phyloP scores from a whole-genome alignment of 1,140 invertebrate genomes.

The Agrypnia vestita region DNA sequence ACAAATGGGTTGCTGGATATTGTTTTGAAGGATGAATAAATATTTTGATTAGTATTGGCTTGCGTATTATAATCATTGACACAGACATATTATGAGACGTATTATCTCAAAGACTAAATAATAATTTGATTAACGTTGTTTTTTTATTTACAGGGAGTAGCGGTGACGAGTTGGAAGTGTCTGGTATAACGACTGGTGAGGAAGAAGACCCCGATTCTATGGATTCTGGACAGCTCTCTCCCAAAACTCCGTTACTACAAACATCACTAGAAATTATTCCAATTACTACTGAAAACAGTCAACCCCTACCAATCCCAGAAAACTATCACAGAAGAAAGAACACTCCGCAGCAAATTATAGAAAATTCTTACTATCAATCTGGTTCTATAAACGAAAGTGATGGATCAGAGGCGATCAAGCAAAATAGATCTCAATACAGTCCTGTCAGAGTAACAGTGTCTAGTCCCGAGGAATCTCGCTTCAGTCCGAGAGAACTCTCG shows the following conservation, averaged over 20 bases:
- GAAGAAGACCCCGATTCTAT: constrained; percentile 58
- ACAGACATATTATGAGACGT: too few species aligned
- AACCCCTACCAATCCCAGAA: constrained; percentile 37
- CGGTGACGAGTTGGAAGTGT: constrained; percentile 58
- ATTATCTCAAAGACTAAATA: too few species aligned
- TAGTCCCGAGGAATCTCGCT: constrained; percentile 52
- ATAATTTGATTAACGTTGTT: too few species aligned
- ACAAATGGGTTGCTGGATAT: neutral
- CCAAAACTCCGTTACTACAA: constrained; percentile 34
- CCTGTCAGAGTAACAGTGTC: constrained; percentile 41
- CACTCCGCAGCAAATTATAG: constrained; percentile 56
- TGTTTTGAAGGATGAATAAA: neutral
- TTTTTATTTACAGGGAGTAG: constrained; percentile 58
- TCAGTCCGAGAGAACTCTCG: constrained; percentile 52
- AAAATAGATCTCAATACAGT: constrained; percentile 46
- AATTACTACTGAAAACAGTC: constrained; percentile 43
- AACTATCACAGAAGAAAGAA: constrained; percentile 55
- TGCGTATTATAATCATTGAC: too few species aligned
- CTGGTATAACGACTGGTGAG: constrained; percentile 55
- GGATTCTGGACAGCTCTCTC: constrained; percentile 54
- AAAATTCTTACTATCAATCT: constrained; percentile 30
- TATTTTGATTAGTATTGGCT: too few species aligned
- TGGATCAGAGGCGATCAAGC: constrained; percentile 38
- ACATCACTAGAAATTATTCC: constrained; percentile 55
- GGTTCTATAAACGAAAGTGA: constrained; percentile 48